Conservation (phyloP, 1,140 invertebrate genomes). For the Lepidurus arcticus region DNA sequence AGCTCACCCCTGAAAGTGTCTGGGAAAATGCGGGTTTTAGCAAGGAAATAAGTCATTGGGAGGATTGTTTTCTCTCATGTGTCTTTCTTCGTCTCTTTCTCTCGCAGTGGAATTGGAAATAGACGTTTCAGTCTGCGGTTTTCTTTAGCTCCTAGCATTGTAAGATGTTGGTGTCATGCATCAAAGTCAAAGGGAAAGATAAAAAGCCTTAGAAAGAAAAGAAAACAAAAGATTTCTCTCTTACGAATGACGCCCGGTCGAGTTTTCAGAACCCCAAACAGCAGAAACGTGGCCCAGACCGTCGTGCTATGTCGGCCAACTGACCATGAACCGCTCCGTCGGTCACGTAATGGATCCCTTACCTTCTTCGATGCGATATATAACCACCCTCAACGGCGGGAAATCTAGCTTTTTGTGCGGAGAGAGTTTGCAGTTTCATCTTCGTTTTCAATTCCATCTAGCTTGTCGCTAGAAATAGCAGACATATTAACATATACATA, state of each 20-base stretch:
- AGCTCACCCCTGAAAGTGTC: not conserved
- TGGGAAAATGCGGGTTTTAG: slow-evolving; percentile 4
- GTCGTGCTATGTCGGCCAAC: not conserved
- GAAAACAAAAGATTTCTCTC: not conserved
- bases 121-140: not conserved
- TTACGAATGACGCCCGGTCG: not conserved
- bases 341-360: not conserved
- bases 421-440: too few relatives aligned
- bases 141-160: not conserved
- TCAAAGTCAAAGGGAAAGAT: not conserved
- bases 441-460: too few relatives aligned
- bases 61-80: not conserved
- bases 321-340: not conserved
- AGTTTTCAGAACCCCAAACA: not conserved
- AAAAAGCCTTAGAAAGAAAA: not conserved
- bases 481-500: too few relatives aligned
- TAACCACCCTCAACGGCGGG: too few relatives aligned
- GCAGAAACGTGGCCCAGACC: not conserved
- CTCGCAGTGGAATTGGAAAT: not conserved
- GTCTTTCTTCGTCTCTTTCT: not conserved
- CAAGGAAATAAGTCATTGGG: slow-evolving; percentile 6
- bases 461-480: too few relatives aligned
- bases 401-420: too few relatives aligned
- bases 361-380: too few relatives aligned
- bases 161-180: slow-evolving; percentile 1